Percentiles rank a stretch among this genome's conserved stretches.
phyloP scores from a whole-genome alignment of 2,888 invertebrate genomes.

The Gymnosoma rotundatum region DNA sequence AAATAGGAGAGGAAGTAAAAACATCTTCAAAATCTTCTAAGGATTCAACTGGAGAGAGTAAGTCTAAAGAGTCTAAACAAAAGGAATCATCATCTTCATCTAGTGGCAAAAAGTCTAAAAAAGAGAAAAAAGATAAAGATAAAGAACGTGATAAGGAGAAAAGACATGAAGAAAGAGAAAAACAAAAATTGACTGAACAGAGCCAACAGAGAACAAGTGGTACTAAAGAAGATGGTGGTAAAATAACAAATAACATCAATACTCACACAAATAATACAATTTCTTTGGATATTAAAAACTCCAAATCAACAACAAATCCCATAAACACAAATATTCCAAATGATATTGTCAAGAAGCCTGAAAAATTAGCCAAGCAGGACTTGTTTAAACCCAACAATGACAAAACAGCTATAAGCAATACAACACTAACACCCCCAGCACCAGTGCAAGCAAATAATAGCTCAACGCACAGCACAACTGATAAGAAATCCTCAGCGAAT shows the following conservation, averaged over 20 bases:
- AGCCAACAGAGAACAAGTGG: constrained; percentile 51
- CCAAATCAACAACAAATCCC: constrained; percentile 46
- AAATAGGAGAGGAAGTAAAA: constrained; percentile 71
- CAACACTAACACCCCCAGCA: constrained; percentile 62
- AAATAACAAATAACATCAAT: constrained; percentile 57
- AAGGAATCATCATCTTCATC: constrained; percentile 76
- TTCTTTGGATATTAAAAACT: constrained; percentile 57
- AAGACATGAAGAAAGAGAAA: constrained; percentile 79
- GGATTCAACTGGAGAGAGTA: constrained; percentile 61
- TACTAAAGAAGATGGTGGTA: constrained; percentile 64
- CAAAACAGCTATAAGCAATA: constrained; percentile 69
- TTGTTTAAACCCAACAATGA: constrained; percentile 69
- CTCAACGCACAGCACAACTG: constrained; percentile 30
- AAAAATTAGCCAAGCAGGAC: constrained; percentile 70
- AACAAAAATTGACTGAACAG: constrained; percentile 70
- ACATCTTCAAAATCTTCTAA: constrained; percentile 72
- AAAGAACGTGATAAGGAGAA: constrained; percentile 85
- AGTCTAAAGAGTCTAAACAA: constrained; percentile 74
- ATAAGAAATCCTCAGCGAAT: constrained; percentile 75
- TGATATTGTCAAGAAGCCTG: constrained; percentile 64
- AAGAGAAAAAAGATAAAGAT: constrained; percentile 85
- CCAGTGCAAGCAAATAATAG: constrained; percentile 34
- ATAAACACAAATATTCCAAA: constrained; percentile 43
- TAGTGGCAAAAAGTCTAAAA: constrained; percentile 83
- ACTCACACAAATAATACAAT: constrained; percentile 23